Base-by-base conservation (phyloP, 1,140 invertebrate species). In the Anadara kagoshimensis region DNA sequence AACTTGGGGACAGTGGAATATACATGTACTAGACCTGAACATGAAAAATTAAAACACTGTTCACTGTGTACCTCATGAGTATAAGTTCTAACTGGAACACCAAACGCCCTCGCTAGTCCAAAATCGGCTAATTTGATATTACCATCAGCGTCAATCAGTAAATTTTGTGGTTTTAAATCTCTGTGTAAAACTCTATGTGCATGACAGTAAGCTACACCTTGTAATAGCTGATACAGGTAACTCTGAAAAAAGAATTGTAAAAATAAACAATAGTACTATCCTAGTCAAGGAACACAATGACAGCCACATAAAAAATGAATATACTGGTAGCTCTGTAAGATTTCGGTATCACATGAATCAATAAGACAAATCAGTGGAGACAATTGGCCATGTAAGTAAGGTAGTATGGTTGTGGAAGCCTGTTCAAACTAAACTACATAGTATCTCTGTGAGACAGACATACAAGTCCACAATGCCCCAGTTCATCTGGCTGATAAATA, bases 141-240 rank as follows among this genome's bases (percentile, higher is more conserved):
- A 0, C 88, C 87, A 29, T 86, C 81, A 16, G 78, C 71, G 72
- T 88, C 87, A 59, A 90, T 88, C 0, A 99, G 91, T 26, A 99
- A 91, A 90, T 99, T 99, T 90, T 99, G 98, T n/a, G 98, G 98
- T 84, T 99, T 99, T 58, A 99, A 91, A 91, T 99, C 98, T 63
- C 98, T 92, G 90, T 99, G 98, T 14, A 99, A 89, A 20, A 99
- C 94, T 80, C 98, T 90, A 12, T 98, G 92, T 80, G 95, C 93
- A 89, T 99, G 98, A 86, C 98, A 99, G 88, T 96, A 99, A 14
- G 98, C 88, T 78, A 99, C 95, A 0, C 97, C 98, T 87, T 94
- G 93, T 78, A 97, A 93, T 53, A 99, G 95, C 93, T 99, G 93
- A 85, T 93, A 93, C 84, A 99, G 90, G 89, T 92, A 92, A 75